Evolutionary conservation across 2,113 vertebrate species (phyloP).

Genomic region (Ochotona princeps): DNA sequence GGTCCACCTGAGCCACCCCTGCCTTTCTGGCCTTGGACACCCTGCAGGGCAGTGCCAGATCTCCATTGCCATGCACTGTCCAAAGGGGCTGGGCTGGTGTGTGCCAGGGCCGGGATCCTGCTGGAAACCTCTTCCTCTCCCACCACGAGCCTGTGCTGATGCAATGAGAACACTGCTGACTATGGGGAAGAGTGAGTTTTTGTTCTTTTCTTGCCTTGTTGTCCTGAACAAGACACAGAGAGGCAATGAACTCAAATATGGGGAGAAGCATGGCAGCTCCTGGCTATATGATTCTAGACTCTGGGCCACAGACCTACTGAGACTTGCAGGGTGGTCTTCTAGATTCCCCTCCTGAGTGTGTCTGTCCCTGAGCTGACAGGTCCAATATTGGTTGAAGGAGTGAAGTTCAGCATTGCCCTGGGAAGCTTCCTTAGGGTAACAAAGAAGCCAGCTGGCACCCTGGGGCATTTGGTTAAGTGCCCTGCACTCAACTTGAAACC

Average conservation of each 20-base stretch:
- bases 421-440: not conserved
- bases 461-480: not conserved
- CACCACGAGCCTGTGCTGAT: not conserved
- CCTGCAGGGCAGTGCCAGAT: not conserved
- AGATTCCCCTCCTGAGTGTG: not conserved
- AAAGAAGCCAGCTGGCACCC: not conserved
- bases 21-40: not conserved
- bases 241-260: not conserved
- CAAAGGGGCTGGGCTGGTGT: accelerated
- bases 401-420: too few species aligned
- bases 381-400: not conserved
- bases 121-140: not conserved
- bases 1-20: accelerated
- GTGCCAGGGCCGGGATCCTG: not conserved
- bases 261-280: not conserved
- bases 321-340: not conserved
- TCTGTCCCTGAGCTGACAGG: not conserved
- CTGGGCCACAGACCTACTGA: not conserved
- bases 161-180: not conserved
- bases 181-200: accelerated
- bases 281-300: not conserved
- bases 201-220: not conserved
- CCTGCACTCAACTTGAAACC: not conserved
- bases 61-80: not conserved
- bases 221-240: not conserved